These are phyloP conservation scores for Caenorhabditis brenneri DNA, from an alignment of 1,140 invertebrate genomes.

Conservation along the genomic window DNA sequence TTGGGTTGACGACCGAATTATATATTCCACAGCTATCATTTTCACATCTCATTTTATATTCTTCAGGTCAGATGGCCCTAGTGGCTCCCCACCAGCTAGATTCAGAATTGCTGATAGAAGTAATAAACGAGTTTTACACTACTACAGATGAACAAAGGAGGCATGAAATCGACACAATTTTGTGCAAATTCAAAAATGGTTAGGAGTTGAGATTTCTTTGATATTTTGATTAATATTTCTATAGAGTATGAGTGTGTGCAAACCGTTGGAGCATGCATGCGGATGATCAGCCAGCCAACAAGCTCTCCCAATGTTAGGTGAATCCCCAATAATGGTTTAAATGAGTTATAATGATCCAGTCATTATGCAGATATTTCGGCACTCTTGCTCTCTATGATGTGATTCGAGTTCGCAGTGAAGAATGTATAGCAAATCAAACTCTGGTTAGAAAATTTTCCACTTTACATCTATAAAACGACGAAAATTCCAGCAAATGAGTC, in stretches of 20 bases:
- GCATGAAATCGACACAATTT: not conserved
- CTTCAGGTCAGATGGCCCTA: not conserved
- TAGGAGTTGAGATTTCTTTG: no score
- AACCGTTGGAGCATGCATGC: slow-evolving; percentile 5
- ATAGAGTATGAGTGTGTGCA: slow-evolving; percentile 6
- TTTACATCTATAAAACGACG: no score
- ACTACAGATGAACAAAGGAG: not conserved
- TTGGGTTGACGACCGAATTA: not conserved
- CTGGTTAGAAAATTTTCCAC: no score
- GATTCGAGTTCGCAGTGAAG: not conserved
- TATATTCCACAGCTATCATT: not conserved
- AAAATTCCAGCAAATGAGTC: slow-evolving; percentile 25
- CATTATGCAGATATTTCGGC: not conserved
- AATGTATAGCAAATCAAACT: not conserved
- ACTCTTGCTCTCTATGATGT: slow-evolving; percentile 18
- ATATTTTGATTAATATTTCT: not conserved
- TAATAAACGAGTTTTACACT: slow-evolving; percentile 1
- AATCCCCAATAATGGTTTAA: no score
- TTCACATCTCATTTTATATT: not conserved
- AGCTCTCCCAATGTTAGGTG: slow-evolving; percentile 7
- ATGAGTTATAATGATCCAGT: no score
- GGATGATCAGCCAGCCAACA: not conserved
- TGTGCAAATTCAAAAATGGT: slow-evolving; percentile 12
- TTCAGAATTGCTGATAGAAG: not conserved
- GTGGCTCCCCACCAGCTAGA: not conserved